phyloP scores from a whole-genome alignment of 2,113 vertebrate genomes.

The Podarcis muralis region DNA sequence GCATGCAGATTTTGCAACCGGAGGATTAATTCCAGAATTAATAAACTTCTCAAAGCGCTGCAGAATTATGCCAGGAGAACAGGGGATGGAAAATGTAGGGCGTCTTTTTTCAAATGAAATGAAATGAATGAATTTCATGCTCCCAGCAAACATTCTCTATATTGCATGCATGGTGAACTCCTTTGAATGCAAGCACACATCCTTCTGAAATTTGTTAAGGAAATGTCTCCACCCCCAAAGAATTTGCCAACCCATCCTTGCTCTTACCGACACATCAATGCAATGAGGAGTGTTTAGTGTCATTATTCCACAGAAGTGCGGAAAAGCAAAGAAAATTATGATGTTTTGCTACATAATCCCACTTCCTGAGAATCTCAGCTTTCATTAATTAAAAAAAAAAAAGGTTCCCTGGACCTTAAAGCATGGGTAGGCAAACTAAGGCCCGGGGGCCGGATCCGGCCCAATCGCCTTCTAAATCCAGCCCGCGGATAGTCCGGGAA shows the following conservation, averaged over 20 bases:
- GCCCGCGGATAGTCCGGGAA: too few relatives aligned
- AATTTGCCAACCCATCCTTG: neutral
- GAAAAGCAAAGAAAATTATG: neutral
- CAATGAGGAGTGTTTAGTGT: neutral
- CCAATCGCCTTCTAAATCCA: too few relatives aligned
- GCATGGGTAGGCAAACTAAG: too few relatives aligned
- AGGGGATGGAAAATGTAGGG: neutral
- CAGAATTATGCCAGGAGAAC: neutral
- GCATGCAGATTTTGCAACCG: slow-evolving; percentile 32
- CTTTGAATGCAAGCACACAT: neutral
- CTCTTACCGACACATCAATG: neutral
- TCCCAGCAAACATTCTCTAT: slow-evolving; percentile 8
- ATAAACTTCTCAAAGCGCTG: slow-evolving; percentile 37
- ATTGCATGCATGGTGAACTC: neutral
- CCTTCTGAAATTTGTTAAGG: too few relatives aligned
- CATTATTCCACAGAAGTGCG: neutral
- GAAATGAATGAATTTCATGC: neutral
- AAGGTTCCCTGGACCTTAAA: neutral
- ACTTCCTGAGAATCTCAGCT: neutral
- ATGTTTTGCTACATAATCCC: neutral
- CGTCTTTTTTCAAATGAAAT: neutral
- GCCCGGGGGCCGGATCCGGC: too few relatives aligned
- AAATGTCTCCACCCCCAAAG: neutral
- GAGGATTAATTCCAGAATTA: slow-evolving; percentile 47
- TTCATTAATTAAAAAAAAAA: neutral